Conservation (phyloP, 2,888 invertebrate genomes). For the Yponomeuta malinellus region DNA sequence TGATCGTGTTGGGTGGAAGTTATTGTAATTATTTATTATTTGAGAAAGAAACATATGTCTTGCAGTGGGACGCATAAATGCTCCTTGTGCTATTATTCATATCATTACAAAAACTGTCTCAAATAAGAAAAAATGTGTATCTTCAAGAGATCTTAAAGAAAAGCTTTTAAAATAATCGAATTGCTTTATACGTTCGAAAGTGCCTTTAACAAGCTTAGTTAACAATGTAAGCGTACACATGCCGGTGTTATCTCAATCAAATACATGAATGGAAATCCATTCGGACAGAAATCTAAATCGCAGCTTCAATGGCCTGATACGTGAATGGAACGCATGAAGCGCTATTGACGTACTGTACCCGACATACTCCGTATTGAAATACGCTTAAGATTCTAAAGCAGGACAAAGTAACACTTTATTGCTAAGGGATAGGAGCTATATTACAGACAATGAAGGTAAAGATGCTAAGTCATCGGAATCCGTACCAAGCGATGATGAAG, state of each 20-base stretch:
- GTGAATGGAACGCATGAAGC: conserved; percentile 55
- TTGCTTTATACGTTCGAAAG: neutral
- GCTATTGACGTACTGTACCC: conserved; percentile 38
- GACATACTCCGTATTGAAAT: neutral
- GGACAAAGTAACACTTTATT: conserved; percentile 20
- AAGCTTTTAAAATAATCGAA: neutral
- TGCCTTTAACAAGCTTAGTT: neutral
- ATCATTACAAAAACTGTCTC: no score
- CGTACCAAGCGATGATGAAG: conserved; percentile 45
- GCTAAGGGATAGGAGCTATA: conserved; percentile 14
- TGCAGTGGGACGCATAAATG: no score
- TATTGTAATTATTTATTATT: no score
- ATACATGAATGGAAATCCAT: conserved; percentile 17
- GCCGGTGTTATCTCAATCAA: conserved; percentile 8
- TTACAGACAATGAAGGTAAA: conserved; percentile 7
- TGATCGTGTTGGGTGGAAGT: no score
- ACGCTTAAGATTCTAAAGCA: neutral
- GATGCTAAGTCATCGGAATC: conserved; percentile 43
- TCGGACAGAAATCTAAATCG: conserved; percentile 27
- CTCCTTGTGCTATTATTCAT: no score
- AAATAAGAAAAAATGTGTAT: no score
- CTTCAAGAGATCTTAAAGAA: neutral
- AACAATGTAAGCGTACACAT: neutral
- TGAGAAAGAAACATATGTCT: no score
- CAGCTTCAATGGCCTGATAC: conserved; percentile 49